These are phyloP conservation scores for Cyanoderma ruficeps DNA, from an alignment of 2,113 vertebrate genomes.

Conservation along the genomic window DNA sequence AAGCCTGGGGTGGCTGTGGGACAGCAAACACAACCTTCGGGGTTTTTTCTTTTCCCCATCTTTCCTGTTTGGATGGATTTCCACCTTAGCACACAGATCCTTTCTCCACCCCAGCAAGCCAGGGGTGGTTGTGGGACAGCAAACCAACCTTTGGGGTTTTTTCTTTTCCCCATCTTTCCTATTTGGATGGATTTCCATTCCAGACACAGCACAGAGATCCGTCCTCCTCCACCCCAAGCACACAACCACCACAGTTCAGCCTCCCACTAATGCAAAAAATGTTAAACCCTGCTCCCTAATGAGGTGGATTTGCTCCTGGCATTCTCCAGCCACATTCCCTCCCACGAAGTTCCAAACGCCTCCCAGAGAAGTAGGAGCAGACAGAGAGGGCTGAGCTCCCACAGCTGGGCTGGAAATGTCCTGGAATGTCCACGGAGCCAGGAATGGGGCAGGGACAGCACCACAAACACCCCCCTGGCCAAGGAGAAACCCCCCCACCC, in stretches of 20 bases:
- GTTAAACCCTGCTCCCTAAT: neutral
- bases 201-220: neutral
- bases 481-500: neutral
- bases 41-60: too few species aligned
- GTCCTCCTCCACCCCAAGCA: neutral
- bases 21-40: too few species aligned
- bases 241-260: neutral
- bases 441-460: neutral
- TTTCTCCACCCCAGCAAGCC: too few species aligned
- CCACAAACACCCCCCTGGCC: accelerated
- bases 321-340: neutral
- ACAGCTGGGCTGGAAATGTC: neutral
- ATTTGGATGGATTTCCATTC: accelerated
- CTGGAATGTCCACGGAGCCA: neutral
- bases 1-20: too few species aligned
- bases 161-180: too few species aligned
- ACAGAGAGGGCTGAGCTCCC: neutral
- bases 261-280: neutral
- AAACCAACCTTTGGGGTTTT: too few species aligned
- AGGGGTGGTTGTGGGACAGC: neutral
- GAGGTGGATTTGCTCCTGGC: neutral
- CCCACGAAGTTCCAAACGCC: constrained; percentile 3
- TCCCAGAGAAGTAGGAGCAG: neutral
- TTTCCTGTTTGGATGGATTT: too few species aligned
- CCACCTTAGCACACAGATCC: too few species aligned